Evolutionary conservation across 1,140 invertebrate genomes (phyloP).

Genomic region (Rhysida immarginata): DNA sequence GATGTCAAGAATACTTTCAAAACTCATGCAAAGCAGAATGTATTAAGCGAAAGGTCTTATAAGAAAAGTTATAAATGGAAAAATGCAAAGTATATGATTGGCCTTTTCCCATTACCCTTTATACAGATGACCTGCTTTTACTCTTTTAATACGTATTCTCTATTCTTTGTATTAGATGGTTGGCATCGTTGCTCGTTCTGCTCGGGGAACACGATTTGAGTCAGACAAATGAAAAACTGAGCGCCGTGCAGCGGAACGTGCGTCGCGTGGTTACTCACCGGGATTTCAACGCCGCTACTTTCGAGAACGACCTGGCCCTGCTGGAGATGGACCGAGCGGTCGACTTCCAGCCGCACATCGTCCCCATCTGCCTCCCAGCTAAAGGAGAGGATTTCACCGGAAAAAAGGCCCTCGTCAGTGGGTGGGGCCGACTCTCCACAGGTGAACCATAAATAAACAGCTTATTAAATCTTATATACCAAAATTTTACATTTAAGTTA

Average conservation of each 20-base stretch:
- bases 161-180: conserved; percentile 49
- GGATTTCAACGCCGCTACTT: conserved; percentile 73
- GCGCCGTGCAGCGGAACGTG: conserved; percentile 64
- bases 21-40: no score
- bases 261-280: conserved; percentile 72
- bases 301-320: conserved; percentile 77
- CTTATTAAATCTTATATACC: no score
- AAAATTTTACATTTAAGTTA: no score
- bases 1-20: no score
- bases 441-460: no score
- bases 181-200: conserved; percentile 74
- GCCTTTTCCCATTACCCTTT: no score
- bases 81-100: no score
- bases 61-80: no score
- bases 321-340: conserved; percentile 67
- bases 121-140: no score
- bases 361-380: conserved; percentile 79
- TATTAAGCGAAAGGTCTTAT: no score
- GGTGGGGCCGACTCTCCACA: conserved; percentile 49
- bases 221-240: conserved; percentile 56
- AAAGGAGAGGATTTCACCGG: conserved; percentile 61
- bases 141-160: no score
- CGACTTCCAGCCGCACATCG: conserved; percentile 71
- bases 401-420: conserved; percentile 65
- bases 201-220: conserved; percentile 82